Conservation (phyloP, 2,888 invertebrate genomes). For the Dynastes grantii region DNA sequence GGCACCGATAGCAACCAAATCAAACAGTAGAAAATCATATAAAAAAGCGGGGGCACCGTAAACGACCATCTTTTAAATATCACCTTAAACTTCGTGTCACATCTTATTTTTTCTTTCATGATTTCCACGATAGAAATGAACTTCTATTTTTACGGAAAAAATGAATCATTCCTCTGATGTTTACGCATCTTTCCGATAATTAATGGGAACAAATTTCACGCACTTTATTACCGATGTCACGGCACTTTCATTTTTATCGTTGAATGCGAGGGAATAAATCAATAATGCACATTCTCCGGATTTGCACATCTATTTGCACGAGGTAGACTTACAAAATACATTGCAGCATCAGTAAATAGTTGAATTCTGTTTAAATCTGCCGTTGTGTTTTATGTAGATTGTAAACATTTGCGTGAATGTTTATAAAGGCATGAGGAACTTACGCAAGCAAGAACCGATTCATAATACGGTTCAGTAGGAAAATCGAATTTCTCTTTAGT, state of each 20-base stretch:
- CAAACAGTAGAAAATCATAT: slow-evolving; percentile 72
- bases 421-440: not conserved
- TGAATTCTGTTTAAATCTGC: not conserved
- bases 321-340: not conserved
- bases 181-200: slow-evolving; percentile 19
- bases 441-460: not conserved
- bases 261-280: slow-evolving; percentile 15
- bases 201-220: slow-evolving; percentile 42
- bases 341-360: not conserved
- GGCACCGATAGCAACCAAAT: slow-evolving; percentile 73
- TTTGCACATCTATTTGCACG: not conserved
- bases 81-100: slow-evolving; percentile 9
- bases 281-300: slow-evolving; percentile 40
- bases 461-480: slow-evolving; percentile 22
- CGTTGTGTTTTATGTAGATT: not conserved
- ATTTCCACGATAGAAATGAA: not conserved
- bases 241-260: slow-evolving; percentile 42
- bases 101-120: slow-evolving; percentile 25
- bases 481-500: slow-evolving; percentile 57
- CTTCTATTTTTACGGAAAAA: not conserved
- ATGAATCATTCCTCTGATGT: not conserved
- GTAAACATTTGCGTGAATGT: not conserved
- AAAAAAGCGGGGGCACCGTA: slow-evolving; percentile 73
- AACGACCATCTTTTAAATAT: slow-evolving; percentile 73
- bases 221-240: slow-evolving; percentile 20